Base-by-base conservation (phyloP, 2,797 vertebrate genomes). In the Silurus aristotelis region DNA sequence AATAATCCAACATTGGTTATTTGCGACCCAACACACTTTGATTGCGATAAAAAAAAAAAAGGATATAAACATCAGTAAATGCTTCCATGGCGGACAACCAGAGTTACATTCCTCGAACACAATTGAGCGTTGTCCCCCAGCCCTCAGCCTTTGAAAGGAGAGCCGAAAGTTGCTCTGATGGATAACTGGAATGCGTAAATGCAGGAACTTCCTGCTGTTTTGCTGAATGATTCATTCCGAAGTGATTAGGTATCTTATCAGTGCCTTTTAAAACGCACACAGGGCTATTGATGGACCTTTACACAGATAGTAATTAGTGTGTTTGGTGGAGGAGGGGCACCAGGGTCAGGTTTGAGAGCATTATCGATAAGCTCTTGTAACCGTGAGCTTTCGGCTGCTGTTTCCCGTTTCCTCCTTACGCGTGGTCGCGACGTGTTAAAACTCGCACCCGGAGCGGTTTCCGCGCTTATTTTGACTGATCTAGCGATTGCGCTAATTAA, bases 381-480 rank as follows among this genome's bases (percentile, higher is more conserved):
- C 48, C 67, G 38, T 60, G 58, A 60, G 60, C 14, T 46, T 85
- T 75, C 25, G 60, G 43, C 31, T 20, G 22, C 25, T 56, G 22
- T 46, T 75, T 68, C 38, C 72, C 13, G 22, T n/a, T 80, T 73
- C 20, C 0, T 20, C 13, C 77, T 60, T 8, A 2, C 58, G 1
- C 84, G 3, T 55, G 25, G n/a, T 9, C 31, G 20, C 43, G 22
- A 78, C 6, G 48, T 73, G 72, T 46, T 70, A 22, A 31, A 73
- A 75, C 25, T 56, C 78, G n/a, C 13, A 73, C 17, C 71, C 17
- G 52, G 13, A 52, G 67, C 80, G 17, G 6, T 67, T 48, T 61
- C 52, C 73, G 85, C 64, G 25, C 20, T 80, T 87, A 87, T 87
- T 87, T 87, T 84, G 82, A 87, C 82, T 73, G 82, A 78, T 79